These are phyloP conservation scores for Hirudo medicinalis DNA, from an alignment of 1,140 invertebrate genomes.

Conservation along the genomic window DNA sequence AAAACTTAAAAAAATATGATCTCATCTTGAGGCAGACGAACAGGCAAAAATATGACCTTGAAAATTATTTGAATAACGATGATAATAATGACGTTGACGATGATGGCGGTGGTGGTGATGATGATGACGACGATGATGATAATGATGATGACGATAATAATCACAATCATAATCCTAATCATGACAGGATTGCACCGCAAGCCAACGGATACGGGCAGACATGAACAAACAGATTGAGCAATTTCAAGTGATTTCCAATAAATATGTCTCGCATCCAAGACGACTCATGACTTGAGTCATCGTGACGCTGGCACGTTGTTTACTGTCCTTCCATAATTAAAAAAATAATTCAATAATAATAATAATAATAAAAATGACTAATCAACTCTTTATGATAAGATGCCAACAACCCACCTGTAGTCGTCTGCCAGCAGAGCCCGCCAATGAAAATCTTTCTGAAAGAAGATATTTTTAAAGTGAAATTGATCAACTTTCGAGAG, in stretches of 20 bases:
- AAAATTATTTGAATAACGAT: neutral
- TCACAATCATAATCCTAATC: neutral
- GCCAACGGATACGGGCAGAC: neutral
- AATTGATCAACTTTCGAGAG: neutral
- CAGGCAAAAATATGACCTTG: too few relatives aligned
- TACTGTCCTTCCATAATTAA: too few relatives aligned
- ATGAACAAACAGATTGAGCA: too few relatives aligned
- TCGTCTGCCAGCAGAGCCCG: constrained; percentile 15
- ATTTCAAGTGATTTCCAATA: too few relatives aligned
- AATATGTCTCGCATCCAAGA: too few relatives aligned
- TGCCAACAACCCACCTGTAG: constrained; percentile 2
- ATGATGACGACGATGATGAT: neutral
- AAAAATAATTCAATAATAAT: neutral
- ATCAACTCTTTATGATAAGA: neutral
- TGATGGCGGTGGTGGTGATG: neutral
- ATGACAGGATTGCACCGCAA: neutral
- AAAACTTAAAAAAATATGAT: too few relatives aligned
- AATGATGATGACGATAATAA: neutral
- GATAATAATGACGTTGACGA: neutral
- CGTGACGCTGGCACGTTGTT: too few relatives aligned
- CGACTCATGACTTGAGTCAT: too few relatives aligned
- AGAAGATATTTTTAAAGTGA: neutral
- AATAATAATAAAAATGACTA: neutral
- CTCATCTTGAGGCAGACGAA: too few relatives aligned
- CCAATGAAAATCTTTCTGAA: constrained; percentile 18